These are phyloP conservation scores for Aphelenchoides besseyi DNA, from an alignment of 1,140 invertebrate species.

Conservation along the genomic window DNA sequence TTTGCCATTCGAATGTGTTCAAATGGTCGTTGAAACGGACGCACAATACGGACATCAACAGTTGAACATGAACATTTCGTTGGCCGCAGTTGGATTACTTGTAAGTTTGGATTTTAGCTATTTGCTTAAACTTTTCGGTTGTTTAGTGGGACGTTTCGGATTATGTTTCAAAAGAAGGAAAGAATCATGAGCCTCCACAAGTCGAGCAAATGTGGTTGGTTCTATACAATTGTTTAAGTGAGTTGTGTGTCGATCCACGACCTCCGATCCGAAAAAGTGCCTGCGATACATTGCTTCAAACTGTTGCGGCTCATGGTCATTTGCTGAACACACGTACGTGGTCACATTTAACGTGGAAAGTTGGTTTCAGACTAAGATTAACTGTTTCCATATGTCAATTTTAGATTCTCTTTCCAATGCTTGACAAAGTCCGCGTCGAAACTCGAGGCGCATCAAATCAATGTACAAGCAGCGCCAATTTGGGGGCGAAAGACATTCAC, in stretches of 20 bases:
- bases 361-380: slow-evolving; percentile 30
- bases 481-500: slow-evolving; percentile 80
- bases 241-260: slow-evolving; percentile 87
- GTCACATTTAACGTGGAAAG: slow-evolving; percentile 55
- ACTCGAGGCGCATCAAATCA: slow-evolving; percentile 87
- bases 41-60: slow-evolving; percentile 93
- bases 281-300: slow-evolving; percentile 94
- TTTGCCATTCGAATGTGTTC: slow-evolving; percentile 71
- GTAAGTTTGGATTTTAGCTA: slow-evolving; percentile 66
- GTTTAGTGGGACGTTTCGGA: slow-evolving; percentile 63
- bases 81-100: slow-evolving; percentile 94
- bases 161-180: slow-evolving; percentile 44
- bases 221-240: slow-evolving; percentile 67
- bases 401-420: slow-evolving; percentile 84
- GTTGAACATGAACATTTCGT: slow-evolving; percentile 91
- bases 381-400: slow-evolving; percentile 11
- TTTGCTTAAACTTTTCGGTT: slow-evolving; percentile 24
- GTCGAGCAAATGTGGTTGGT: slow-evolving; percentile 58
- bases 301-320: slow-evolving; percentile 85
- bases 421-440: slow-evolving; percentile 83
- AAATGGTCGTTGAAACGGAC: slow-evolving; percentile 85
- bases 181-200: slow-evolving; percentile 22
- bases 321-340: slow-evolving; percentile 51
- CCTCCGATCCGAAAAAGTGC: slow-evolving; percentile 96
- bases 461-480: slow-evolving; percentile 73